These are phyloP conservation scores for Rhinophrynus dorsalis DNA, from an alignment of 2,797 vertebrate genomes.

Conservation along the genomic window DNA sequence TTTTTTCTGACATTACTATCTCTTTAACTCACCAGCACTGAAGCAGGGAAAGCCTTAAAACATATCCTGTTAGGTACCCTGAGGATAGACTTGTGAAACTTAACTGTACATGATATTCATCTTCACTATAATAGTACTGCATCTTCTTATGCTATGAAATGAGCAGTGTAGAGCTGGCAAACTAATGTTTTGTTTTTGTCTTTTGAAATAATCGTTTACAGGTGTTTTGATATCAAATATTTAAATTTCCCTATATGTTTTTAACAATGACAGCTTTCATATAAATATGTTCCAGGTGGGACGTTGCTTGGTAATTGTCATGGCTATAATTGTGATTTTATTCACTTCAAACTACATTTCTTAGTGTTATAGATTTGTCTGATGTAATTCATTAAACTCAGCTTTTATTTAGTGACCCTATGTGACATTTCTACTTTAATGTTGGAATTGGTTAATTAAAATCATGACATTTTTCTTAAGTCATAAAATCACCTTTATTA, in stretches of 20 bases:
- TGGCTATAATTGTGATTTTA: conserved; percentile 13
- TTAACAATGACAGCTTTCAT: background rate
- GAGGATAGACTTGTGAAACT: too few relatives aligned
- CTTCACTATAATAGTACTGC: too few relatives aligned
- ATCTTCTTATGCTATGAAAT: too few relatives aligned
- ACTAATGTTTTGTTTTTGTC: too few relatives aligned
- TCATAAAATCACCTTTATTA: conserved; percentile 37
- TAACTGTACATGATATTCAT: too few relatives aligned
- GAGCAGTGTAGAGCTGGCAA: too few relatives aligned
- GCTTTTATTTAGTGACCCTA: conserved; percentile 21
- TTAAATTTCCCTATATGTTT: background rate
- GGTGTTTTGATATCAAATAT: too few relatives aligned
- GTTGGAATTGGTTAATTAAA: conserved; percentile 35
- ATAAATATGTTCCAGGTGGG: background rate
- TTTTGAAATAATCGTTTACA: too few relatives aligned
- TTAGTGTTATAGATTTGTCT: conserved; percentile 4
- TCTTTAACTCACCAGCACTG: too few relatives aligned
- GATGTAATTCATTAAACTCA: conserved; percentile 15
- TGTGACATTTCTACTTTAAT: conserved; percentile 28
- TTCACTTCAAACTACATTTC: background rate
- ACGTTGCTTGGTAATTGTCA: background rate
- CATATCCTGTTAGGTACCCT: too few relatives aligned
- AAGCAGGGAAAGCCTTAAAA: too few relatives aligned
- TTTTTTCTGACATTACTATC: too few relatives aligned
- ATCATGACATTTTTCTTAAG: conserved; percentile 42